A percentile compares a stretch with the other conserved stretches of the same genome.
Conservation (phyloP, 2,113 vertebrate species). For the Nematolebias whitei region DNA sequence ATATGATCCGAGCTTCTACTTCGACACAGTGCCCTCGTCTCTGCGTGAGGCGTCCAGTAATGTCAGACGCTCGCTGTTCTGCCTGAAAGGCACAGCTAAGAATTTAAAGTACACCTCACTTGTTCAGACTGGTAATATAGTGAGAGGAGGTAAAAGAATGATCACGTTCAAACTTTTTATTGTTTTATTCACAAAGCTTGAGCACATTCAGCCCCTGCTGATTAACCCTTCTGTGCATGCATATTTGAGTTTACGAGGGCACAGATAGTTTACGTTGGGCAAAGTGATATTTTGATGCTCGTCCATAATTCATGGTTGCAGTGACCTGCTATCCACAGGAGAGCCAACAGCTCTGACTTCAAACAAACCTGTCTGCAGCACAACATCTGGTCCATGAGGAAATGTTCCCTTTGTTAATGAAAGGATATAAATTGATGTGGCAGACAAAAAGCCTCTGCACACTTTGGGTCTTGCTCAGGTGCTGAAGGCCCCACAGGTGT, state of each 20-base stretch:
- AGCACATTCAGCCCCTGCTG: not conserved
- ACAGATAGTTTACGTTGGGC: conserved; percentile 35
- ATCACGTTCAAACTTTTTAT: not conserved
- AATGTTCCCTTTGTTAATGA: conserved; percentile 72
- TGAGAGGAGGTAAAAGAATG: conserved; percentile 16
- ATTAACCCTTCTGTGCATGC: conserved; percentile 14
- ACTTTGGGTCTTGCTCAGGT: conserved; percentile 43
- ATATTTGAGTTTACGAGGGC: conserved; percentile 13
- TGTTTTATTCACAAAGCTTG: conserved; percentile 5
- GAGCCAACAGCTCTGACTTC: conserved; percentile 63
- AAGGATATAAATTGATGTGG: conserved; percentile 69
- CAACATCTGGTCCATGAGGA: conserved; percentile 67
- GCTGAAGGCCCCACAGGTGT: conserved; percentile 22
- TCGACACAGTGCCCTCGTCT: conserved; percentile 33
- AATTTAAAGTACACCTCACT: conserved; percentile 31
- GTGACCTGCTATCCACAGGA: conserved; percentile 58
- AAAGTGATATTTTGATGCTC: conserved; percentile 33
- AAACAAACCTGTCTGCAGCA: conserved; percentile 53
- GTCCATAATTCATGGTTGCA: conserved; percentile 64
- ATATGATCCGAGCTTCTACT: conserved; percentile 45
- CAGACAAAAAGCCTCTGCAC: conserved; percentile 69
- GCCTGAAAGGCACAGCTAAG: conserved; percentile 30
- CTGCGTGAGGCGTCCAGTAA: conserved; percentile 51
- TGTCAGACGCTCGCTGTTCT: conserved; percentile 47
- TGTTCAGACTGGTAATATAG: conserved; percentile 32